Percentiles rank a stretch among this genome's conserved stretches.
Conservation (phyloP, 1,140 invertebrate species). For the Chironomus striatipennis region DNA sequence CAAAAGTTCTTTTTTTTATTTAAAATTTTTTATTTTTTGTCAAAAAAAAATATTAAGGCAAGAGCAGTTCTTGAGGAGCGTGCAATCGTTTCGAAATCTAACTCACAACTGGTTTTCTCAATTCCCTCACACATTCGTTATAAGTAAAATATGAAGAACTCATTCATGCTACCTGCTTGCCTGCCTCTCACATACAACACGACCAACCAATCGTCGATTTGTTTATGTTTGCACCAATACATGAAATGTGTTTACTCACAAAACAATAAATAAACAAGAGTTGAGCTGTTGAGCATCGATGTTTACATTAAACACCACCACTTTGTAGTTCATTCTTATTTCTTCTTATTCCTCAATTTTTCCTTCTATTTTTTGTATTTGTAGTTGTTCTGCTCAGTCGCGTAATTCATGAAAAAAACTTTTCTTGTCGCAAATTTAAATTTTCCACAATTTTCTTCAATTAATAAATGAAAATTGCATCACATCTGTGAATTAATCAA, state of each 20-base stretch:
- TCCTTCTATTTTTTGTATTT: too few species aligned
- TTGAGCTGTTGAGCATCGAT: background rate
- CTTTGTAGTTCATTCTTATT: too few species aligned
- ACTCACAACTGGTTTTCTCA: conserved; percentile 6
- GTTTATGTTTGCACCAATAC: conserved; percentile 12
- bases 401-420: too few species aligned
- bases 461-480: background rate
- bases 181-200: background rate
- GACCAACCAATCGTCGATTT: background rate
- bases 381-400: too few species aligned
- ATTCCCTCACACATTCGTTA: background rate
- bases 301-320: background rate
- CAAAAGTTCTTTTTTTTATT: background rate
- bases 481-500: background rate
- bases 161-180: background rate
- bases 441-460: too few species aligned
- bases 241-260: background rate
- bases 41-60: background rate
- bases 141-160: background rate
- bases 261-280: conserved; percentile 2
- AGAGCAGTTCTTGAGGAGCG: background rate
- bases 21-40: background rate
- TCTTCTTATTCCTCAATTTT: too few species aligned
- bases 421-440: too few species aligned
- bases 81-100: background rate